A percentile compares a stretch with the other conserved stretches of the same genome.
These are phyloP conservation scores for Sialis fuliginosa DNA, from an alignment of 2,888 invertebrate species.

Conservation along the genomic window DNA sequence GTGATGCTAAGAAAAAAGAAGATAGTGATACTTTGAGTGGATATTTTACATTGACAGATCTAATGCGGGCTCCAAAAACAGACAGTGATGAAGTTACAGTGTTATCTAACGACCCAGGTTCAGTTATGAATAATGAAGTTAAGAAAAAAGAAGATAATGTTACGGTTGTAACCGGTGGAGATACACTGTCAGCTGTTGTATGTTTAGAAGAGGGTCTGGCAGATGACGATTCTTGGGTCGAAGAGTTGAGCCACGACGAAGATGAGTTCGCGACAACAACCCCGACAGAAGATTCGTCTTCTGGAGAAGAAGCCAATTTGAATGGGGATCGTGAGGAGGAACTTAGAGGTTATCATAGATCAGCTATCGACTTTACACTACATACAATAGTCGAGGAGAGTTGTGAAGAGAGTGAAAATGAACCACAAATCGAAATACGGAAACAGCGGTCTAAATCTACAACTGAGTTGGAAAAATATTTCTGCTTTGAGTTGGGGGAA, in stretches of 20 bases:
- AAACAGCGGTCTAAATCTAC: slow-evolving; percentile 53
- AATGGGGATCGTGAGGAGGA: slow-evolving; percentile 57
- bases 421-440: slow-evolving; percentile 32
- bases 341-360: slow-evolving; percentile 62
- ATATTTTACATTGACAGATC: slow-evolving; percentile 23
- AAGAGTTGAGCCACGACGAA: slow-evolving; percentile 67
- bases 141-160: slow-evolving; percentile 29
- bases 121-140: slow-evolving; percentile 11
- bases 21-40: slow-evolving; percentile 19
- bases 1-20: slow-evolving; percentile 9
- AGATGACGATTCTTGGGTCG: slow-evolving; percentile 85
- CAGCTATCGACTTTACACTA: slow-evolving; percentile 72
- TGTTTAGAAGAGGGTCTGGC: slow-evolving; percentile 73
- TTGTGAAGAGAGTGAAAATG: slow-evolving; percentile 82
- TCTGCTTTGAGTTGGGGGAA: slow-evolving; percentile 71
- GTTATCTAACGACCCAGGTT: slow-evolving; percentile 4
- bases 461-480: slow-evolving; percentile 79
- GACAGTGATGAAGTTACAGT: slow-evolving; percentile 2
- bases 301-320: slow-evolving; percentile 34
- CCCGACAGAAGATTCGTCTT: slow-evolving; percentile 42
- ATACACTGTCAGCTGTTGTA: slow-evolving; percentile 51
- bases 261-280: slow-evolving; percentile 43
- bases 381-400: slow-evolving; percentile 90
- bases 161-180: slow-evolving; percentile 49
- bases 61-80: slow-evolving; percentile 10